Evolutionary conservation across 1,140 invertebrate genomes (phyloP).

Genomic region (Augochlora pura): DNA sequence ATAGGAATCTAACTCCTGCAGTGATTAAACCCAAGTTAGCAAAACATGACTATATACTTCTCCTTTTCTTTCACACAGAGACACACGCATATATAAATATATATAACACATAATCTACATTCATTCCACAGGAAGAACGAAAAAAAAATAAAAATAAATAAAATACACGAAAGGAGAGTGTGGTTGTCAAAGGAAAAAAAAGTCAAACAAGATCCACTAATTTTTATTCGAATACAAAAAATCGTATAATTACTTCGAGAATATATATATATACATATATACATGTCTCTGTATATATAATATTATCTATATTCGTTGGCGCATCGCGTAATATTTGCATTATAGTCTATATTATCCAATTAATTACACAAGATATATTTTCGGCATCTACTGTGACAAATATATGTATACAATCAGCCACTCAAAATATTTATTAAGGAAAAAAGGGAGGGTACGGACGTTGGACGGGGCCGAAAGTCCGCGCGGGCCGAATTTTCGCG

Average conservation of each 20-base stretch:
- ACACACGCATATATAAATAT: neutral
- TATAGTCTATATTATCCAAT: neutral
- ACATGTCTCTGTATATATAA: too few species aligned
- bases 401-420: slow-evolving; percentile 19
- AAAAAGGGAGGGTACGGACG: neutral
- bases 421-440: slow-evolving; percentile 23
- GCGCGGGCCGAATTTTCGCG: too few species aligned
- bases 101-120: neutral
- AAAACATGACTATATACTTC: neutral
- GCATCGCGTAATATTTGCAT: neutral
- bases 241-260: neutral
- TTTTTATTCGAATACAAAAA: slow-evolving; percentile 12
- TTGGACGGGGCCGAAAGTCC: too few species aligned
- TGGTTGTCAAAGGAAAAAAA: neutral
- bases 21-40: too few species aligned
- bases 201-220: slow-evolving; percentile 3
- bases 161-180: slow-evolving; percentile 1
- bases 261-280: too few species aligned
- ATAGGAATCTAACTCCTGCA: neutral
- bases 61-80: neutral
- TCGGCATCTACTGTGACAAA: slow-evolving; percentile 9
- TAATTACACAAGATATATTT: neutral
- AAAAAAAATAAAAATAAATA: neutral
- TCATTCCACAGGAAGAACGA: neutral
- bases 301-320: neutral